phyloP scores from a whole-genome alignment of 2,113 vertebrate genomes.

The Prionailurus viverrinus region DNA sequence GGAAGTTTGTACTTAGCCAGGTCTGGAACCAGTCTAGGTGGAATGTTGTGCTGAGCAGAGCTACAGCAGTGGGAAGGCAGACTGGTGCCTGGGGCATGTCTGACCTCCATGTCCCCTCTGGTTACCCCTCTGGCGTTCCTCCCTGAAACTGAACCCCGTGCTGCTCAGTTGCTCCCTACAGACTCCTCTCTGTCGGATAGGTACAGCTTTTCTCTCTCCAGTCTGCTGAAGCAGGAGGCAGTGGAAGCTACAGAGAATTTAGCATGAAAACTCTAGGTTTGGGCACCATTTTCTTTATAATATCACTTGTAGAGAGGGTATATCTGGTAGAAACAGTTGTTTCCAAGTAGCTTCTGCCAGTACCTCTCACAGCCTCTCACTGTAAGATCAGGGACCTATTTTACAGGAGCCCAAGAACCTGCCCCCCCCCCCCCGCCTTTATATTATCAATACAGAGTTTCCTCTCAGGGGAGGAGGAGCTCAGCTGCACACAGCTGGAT shows the following conservation, averaged over 20 bases:
- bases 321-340: neutral
- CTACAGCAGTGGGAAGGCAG: neutral
- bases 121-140: neutral
- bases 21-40: neutral
- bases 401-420: neutral
- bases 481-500: neutral
- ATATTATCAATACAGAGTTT: slow-evolving; percentile 4
- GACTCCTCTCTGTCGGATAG: neutral
- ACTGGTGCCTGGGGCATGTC: neutral
- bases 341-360: neutral
- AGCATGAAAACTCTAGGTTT: neutral
- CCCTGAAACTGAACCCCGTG: neutral
- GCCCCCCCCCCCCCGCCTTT: neutral
- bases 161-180: slow-evolving; percentile 46
- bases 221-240: slow-evolving; percentile 1
- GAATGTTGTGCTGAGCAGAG: neutral
- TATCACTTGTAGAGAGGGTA: neutral
- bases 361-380: neutral
- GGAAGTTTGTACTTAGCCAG: neutral
- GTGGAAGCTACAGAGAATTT: neutral
- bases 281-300: neutral
- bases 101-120: neutral
- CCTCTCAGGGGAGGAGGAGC: slow-evolving; percentile 6
- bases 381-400: neutral
- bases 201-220: neutral